Conservation (phyloP, 2,888 invertebrate species). For the Tanytarsus gracilentus region DNA sequence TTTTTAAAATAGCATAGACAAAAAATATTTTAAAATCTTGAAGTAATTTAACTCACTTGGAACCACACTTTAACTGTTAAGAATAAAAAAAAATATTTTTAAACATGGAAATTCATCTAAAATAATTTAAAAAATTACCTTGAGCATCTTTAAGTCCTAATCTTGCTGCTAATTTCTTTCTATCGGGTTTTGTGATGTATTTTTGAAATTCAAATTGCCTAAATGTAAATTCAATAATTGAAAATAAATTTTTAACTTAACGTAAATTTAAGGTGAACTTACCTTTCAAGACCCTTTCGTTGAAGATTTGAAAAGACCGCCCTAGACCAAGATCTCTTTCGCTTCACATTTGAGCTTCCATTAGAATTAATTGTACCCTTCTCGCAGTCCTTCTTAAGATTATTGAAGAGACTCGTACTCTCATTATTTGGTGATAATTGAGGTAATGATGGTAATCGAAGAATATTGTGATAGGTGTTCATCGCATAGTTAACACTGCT, state of each 20-base stretch:
- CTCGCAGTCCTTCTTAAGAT: background rate
- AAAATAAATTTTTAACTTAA: no score
- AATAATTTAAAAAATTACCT: slow-evolving; percentile 45
- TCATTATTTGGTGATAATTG: slow-evolving; percentile 16
- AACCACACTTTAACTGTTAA: slow-evolving; percentile 85
- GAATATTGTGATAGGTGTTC: slow-evolving; percentile 9
- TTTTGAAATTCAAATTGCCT: slow-evolving; percentile 88
- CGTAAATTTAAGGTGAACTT: no score
- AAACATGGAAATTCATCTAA: background rate
- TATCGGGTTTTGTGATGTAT: slow-evolving; percentile 91
- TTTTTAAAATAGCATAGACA: no score
- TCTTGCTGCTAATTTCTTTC: slow-evolving; percentile 82
- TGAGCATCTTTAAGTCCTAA: slow-evolving; percentile 89
- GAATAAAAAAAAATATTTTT: slow-evolving; percentile 29
- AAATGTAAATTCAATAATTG: no score
- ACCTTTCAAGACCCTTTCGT: slow-evolving; percentile 88
- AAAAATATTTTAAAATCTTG: slow-evolving; percentile 32
- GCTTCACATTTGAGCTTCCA: slow-evolving; percentile 43
- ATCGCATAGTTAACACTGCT: background rate
- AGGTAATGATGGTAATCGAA: background rate
- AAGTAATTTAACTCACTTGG: slow-evolving; percentile 49
- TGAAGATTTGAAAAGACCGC: slow-evolving; percentile 93
- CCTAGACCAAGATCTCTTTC: slow-evolving; percentile 89
- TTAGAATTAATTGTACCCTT: background rate
- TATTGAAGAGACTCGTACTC: background rate